A percentile compares a stretch with the other conserved stretches of the same genome.
phyloP scores from a whole-genome alignment of 2,113 vertebrate species.

The Lepisosteus osseus region DNA sequence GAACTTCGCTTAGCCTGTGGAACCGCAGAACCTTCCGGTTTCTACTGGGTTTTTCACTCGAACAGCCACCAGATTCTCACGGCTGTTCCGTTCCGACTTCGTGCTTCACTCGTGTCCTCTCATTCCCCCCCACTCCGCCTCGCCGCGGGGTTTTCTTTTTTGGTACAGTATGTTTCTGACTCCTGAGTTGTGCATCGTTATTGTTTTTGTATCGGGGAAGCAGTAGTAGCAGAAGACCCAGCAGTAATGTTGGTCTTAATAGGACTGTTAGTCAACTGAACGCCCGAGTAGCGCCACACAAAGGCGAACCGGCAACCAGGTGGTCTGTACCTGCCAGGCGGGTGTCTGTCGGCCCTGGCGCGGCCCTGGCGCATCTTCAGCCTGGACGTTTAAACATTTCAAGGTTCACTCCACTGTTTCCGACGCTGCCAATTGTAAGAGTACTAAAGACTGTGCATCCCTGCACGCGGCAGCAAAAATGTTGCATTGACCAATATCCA shows the following conservation, averaged over 20 bases:
- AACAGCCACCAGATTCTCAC: slow-evolving; percentile 56
- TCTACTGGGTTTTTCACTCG: slow-evolving; percentile 65
- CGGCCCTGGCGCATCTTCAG: too few species aligned
- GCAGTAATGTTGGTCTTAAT: background rate
- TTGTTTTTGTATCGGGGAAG: background rate
- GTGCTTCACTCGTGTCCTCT: slow-evolving; percentile 62
- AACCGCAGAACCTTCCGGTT: slow-evolving; percentile 34
- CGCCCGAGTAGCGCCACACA: slow-evolving; percentile 17
- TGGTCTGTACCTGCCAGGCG: too few species aligned
- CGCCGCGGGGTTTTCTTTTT: slow-evolving; percentile 26
- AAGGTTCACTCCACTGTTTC: too few species aligned
- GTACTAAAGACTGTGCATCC: too few species aligned
- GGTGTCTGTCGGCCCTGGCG: too few species aligned
- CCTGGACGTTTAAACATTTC: too few species aligned
- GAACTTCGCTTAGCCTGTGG: too few species aligned
- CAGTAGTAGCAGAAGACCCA: background rate
- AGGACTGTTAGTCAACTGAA: background rate
- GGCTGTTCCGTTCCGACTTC: slow-evolving; percentile 70
- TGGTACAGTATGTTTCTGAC: slow-evolving; percentile 60
- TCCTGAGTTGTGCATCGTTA: slow-evolving; percentile 16
- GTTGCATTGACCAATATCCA: too few species aligned
- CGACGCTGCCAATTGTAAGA: too few species aligned
- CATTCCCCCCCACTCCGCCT: too few species aligned
- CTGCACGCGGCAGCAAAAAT: too few species aligned
- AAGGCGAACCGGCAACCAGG: background rate